Evolutionary conservation across 2,797 vertebrate genomes (phyloP).

Genomic region (Epinephelus coioides): DNA sequence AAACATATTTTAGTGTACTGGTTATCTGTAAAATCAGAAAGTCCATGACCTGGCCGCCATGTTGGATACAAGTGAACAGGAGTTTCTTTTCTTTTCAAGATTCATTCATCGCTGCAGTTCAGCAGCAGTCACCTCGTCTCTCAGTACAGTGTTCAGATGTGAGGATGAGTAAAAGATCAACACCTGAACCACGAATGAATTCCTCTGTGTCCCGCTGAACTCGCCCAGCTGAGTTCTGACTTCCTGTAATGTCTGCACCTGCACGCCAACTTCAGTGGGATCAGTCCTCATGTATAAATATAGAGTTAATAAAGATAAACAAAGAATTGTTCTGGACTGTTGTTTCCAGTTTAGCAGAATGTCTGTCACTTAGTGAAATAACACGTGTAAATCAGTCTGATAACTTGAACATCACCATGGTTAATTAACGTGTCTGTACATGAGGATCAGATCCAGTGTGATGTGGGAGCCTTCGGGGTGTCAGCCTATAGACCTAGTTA

Average conservation of each 20-base stretch:
- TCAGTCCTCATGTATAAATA: too few relatives aligned
- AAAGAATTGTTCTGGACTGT: too few relatives aligned
- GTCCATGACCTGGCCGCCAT: too few relatives aligned
- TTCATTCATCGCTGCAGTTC: too few relatives aligned
- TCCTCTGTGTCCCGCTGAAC: neutral
- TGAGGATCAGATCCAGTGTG: neutral
- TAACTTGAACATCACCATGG: neutral
- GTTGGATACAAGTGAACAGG: too few relatives aligned
- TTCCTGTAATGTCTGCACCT: too few relatives aligned
- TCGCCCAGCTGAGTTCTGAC: neutral
- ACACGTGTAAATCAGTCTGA: constrained; percentile 10
- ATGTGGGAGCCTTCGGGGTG: neutral
- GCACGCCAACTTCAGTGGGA: too few relatives aligned
- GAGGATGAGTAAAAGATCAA: neutral
- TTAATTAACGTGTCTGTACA: neutral
- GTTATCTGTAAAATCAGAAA: too few relatives aligned
- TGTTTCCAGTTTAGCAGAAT: neutral
- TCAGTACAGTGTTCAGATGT: neutral
- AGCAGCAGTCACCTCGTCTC: too few relatives aligned
- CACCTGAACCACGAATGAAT: neutral
- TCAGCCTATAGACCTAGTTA: neutral
- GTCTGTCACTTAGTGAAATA: neutral
- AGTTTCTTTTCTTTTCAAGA: too few relatives aligned
- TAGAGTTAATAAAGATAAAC: too few relatives aligned
- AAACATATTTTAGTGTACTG: too few relatives aligned